A percentile compares a stretch with the other conserved stretches of the same genome.
These are phyloP conservation scores for Pecten maximus DNA, from an alignment of 2,888 invertebrate genomes.

Conservation along the genomic window DNA sequence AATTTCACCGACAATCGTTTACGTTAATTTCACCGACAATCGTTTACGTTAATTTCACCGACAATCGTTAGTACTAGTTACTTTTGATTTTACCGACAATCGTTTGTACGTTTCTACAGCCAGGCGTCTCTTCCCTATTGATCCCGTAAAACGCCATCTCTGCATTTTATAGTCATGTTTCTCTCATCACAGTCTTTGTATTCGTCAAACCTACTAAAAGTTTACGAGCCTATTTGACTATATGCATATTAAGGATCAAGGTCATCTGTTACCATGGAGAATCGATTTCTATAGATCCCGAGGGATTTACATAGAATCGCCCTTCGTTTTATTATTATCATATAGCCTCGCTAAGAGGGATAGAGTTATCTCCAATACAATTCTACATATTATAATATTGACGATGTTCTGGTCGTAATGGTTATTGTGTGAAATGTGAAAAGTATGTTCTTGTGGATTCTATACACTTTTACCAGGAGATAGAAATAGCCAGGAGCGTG, in stretches of 20 bases:
- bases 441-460: not conserved
- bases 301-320: not conserved
- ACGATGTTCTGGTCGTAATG: not conserved
- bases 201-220: not conserved
- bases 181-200: not conserved
- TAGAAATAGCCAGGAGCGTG: not conserved
- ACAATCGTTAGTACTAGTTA: too few species aligned
- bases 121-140: not conserved
- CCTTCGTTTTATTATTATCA: not conserved
- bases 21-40: too few species aligned
- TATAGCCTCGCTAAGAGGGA: not conserved
- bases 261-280: slow-evolving; percentile 2
- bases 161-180: not conserved
- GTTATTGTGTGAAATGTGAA: not conserved
- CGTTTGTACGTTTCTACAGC: too few species aligned
- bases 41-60: too few species aligned
- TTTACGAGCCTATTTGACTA: not conserved
- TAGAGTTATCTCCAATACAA: not conserved
- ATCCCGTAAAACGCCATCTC: not conserved
- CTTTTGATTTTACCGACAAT: too few species aligned
- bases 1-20: too few species aligned
- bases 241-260: not conserved
- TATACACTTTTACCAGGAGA: not conserved
- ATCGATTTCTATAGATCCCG: not conserved
- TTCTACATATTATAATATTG: not conserved